Evolutionary conservation across 2,113 vertebrate species (phyloP).

Genomic region (Erythrolamprus reginae): DNA sequence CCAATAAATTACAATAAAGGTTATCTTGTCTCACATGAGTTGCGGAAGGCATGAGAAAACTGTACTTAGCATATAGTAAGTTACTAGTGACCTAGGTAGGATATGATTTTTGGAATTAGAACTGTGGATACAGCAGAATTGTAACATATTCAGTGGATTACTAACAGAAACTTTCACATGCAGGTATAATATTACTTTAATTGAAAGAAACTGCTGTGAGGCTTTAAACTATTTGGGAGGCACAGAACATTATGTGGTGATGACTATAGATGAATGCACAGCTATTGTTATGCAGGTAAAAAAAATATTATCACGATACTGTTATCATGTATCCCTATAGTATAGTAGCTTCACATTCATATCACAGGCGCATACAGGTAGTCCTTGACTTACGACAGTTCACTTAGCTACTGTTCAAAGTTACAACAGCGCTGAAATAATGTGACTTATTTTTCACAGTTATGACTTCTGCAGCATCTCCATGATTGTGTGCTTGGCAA

Average conservation of each 20-base stretch:
- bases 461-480: no score
- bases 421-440: no score
- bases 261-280: constrained; percentile 87
- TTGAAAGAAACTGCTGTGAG: constrained; percentile 77
- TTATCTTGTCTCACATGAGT: background rate
- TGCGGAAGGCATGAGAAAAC: background rate
- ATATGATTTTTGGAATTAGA: background rate
- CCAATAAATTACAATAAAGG: background rate
- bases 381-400: no score
- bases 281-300: constrained; percentile 86
- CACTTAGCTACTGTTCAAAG: no score
- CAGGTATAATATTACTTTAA: constrained; percentile 82
- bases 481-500: no score
- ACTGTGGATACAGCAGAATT: background rate
- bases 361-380: background rate
- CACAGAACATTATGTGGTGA: constrained; percentile 69
- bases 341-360: background rate
- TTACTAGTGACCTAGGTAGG: background rate
- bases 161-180: constrained; percentile 33
- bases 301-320: background rate
- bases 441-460: no score
- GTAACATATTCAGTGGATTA: background rate
- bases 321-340: accelerated
- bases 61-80: background rate
- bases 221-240: constrained; percentile 75